These are phyloP conservation scores for Sphaeramia orbicularis DNA, from an alignment of 2,797 vertebrate species.

Conservation along the genomic window DNA sequence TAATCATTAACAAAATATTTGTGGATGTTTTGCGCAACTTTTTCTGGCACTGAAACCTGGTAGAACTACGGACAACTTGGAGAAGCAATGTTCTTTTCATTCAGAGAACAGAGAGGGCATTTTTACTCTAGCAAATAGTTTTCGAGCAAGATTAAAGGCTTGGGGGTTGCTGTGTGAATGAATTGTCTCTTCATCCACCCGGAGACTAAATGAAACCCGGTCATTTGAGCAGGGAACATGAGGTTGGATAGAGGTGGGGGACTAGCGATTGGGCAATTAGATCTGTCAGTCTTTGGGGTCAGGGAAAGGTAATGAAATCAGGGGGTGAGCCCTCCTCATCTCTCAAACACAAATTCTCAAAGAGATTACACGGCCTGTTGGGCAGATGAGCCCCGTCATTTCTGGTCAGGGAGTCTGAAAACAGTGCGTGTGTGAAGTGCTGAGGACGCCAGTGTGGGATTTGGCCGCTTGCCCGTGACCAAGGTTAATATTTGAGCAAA, in stretches of 20 bases:
- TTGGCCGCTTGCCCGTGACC: conserved; percentile 76
- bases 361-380: conserved; percentile 85
- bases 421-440: conserved; percentile 76
- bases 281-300: conserved; percentile 87
- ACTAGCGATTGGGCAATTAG: conserved; percentile 86
- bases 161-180: conserved; percentile 73
- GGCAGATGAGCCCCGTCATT: conserved; percentile 82
- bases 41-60: conserved; percentile 37
- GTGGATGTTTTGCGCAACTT: conserved; percentile 40
- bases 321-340: conserved; percentile 81
- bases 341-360: conserved; percentile 84
- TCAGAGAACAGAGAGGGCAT: conserved; percentile 75
- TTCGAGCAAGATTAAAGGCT: conserved; percentile 73
- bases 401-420: conserved; percentile 81
- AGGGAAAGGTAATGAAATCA: conserved; percentile 88
- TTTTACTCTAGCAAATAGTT: conserved; percentile 79
- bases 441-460: conserved; percentile 72
- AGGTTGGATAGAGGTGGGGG: conserved; percentile 65
- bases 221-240: conserved; percentile 78
- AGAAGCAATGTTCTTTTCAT: conserved; percentile 68
- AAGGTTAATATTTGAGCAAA: conserved; percentile 79
- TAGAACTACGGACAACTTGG: conserved; percentile 36
- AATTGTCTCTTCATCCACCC: conserved; percentile 78
- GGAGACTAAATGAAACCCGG: conserved; percentile 77
- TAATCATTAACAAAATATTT: conserved; percentile 32